Conservation (phyloP, 2,797 vertebrate species). For the Rousettus madagascariensis region DNA sequence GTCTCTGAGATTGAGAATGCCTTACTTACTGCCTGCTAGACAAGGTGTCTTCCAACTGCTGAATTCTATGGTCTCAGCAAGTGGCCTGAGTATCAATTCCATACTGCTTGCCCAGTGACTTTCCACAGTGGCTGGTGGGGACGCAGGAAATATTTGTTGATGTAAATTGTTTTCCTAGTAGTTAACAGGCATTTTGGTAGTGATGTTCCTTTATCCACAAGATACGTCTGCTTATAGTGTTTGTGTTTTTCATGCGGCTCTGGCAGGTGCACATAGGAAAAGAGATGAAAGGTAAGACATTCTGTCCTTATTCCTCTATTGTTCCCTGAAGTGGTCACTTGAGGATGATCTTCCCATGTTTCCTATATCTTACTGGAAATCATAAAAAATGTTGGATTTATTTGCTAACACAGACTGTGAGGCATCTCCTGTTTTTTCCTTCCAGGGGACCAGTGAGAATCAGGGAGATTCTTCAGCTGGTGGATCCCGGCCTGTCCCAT, state of each 20-base stretch:
- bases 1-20: background rate
- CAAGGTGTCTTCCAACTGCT: background rate
- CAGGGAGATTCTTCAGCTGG: slow-evolving; percentile 67
- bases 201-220: slow-evolving; percentile 52
- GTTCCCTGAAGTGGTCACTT: background rate
- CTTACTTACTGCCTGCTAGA: background rate
- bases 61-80: background rate
- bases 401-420: background rate
- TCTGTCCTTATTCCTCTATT: slow-evolving; percentile 33
- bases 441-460: slow-evolving; percentile 83
- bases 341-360: background rate
- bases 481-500: slow-evolving; percentile 60
- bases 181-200: slow-evolving; percentile 18
- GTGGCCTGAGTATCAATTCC: background rate
- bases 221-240: slow-evolving; percentile 75
- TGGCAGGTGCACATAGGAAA: slow-evolving; percentile 87
- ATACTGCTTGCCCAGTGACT: background rate
- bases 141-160: background rate
- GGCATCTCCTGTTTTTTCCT: slow-evolving; percentile 46
- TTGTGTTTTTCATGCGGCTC: slow-evolving; percentile 89
- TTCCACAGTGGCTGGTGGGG: background rate
- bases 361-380: background rate
- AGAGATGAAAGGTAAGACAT: slow-evolving; percentile 85
- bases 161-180: background rate
- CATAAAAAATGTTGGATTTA: slow-evolving; percentile 56